Conservation (phyloP, 2,113 vertebrate genomes). For the Microcebus ravelobensis region DNA sequence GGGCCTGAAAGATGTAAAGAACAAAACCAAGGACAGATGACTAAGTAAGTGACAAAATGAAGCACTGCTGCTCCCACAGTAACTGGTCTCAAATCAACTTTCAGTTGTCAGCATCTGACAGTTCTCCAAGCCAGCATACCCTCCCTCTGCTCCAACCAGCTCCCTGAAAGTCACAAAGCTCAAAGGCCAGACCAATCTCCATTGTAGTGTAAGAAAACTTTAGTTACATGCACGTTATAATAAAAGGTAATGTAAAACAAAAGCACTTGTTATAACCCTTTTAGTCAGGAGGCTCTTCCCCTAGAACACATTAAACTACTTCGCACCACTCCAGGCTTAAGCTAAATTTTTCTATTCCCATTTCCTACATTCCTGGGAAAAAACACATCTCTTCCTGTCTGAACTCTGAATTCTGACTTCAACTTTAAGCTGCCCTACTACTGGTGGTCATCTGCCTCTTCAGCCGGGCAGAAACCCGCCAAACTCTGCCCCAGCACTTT, state of each 20-base stretch:
- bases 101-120: not conserved
- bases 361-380: not conserved
- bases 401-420: slow-evolving; percentile 1
- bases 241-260: not conserved
- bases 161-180: not conserved
- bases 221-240: not conserved
- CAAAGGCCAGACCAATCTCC: not conserved
- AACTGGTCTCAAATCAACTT: not conserved
- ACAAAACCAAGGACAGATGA: not conserved
- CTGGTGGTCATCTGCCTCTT: not conserved
- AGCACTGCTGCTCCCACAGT: not conserved
- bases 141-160: not conserved
- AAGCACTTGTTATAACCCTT: not conserved
- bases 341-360: not conserved
- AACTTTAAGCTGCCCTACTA: not conserved
- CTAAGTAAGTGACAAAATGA: not conserved
- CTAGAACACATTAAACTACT: not conserved
- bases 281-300: not conserved
- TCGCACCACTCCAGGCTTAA: not conserved
- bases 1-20: slow-evolving; percentile 9
- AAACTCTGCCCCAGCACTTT: not conserved
- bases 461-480: not conserved
- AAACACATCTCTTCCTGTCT: not conserved
- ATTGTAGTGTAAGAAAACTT: not conserved
- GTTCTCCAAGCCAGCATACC: not conserved